These are phyloP conservation scores for Umimayanthus kanabou DNA, from an alignment of 92 coral and sea anemone species.

Conservation along the genomic window DNA sequence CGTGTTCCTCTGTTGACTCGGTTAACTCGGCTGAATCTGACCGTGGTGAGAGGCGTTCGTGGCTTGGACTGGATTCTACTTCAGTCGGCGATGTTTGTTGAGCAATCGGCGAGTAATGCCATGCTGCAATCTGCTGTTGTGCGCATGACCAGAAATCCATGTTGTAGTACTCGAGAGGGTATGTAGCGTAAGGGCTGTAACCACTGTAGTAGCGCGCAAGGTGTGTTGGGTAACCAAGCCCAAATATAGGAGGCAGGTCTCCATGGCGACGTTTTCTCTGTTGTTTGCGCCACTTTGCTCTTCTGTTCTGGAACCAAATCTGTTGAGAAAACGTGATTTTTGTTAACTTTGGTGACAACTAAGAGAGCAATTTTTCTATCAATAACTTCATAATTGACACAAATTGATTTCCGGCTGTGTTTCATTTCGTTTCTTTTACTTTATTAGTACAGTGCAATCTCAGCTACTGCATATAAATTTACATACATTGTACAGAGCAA, in stretches of 20 bases:
- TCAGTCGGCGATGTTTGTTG: constrained; percentile 57
- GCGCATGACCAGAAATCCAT: constrained; percentile 93
- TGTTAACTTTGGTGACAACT: no score
- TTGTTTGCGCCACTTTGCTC: constrained; percentile 91
- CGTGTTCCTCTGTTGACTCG: constrained; percentile 46
- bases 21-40: constrained; percentile 49
- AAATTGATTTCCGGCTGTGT: no score
- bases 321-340: constrained; percentile 29
- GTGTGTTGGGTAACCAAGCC: constrained; percentile 84
- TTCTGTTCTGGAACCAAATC: constrained; percentile 92
- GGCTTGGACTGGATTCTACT: constrained; percentile 48
- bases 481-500: no score
- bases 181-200: constrained; percentile 59
- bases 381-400: no score
- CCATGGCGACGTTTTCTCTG: constrained; percentile 78
- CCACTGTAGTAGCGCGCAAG: constrained; percentile 75
- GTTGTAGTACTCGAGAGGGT: constrained; percentile 76
- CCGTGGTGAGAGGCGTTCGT: constrained; percentile 48
- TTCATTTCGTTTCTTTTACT: no score
- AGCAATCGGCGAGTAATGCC: constrained; percentile 64
- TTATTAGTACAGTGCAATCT: no score
- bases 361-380: no score
- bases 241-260: constrained; percentile 78
- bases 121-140: constrained; percentile 80
- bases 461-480: no score